Percentiles rank a stretch among this genome's conserved stretches.
These are phyloP conservation scores for Tribolium castaneum DNA, from an alignment of 1,140 invertebrate species.

Conservation along the genomic window DNA sequence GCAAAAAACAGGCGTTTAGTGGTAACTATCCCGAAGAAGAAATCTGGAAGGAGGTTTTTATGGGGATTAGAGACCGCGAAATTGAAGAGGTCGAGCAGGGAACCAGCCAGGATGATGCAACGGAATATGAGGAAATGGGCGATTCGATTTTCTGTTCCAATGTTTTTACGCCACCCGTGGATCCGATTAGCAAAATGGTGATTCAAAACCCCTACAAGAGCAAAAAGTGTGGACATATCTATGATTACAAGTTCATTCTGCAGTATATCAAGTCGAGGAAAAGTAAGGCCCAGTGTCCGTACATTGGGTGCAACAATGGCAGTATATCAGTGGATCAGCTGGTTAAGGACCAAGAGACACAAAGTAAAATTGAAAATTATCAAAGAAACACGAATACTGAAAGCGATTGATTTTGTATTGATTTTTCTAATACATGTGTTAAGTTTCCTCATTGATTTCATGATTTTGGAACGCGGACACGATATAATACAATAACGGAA, in stretches of 20 bases:
- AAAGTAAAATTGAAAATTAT: constrained; percentile 44
- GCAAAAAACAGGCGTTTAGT: neutral
- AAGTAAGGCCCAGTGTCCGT: constrained; percentile 55
- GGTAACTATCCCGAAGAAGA: constrained; percentile 38
- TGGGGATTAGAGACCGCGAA: constrained; percentile 17
- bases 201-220: constrained; percentile 55
- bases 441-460: neutral
- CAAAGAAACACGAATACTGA: neutral
- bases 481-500: constrained; percentile 61
- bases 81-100: constrained; percentile 43
- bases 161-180: constrained; percentile 54
- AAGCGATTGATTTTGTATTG: neutral
- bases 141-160: constrained; percentile 54
- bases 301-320: constrained; percentile 55
- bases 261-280: constrained; percentile 55
- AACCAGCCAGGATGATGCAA: constrained; percentile 33
- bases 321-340: constrained; percentile 50
- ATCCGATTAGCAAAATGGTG: constrained; percentile 54
- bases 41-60: constrained; percentile 50
- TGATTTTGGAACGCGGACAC: constrained; percentile 52
- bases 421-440: neutral
- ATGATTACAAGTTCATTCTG: constrained; percentile 53
- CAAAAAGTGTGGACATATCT: constrained; percentile 54
- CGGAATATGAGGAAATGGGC: constrained; percentile 49
- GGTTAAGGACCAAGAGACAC: constrained; percentile 47